Evolutionary conservation across 2,888 invertebrate species (phyloP), one percentile per base, ranked within the genome.

Genomic region (Drosophila rellima): DNA sequence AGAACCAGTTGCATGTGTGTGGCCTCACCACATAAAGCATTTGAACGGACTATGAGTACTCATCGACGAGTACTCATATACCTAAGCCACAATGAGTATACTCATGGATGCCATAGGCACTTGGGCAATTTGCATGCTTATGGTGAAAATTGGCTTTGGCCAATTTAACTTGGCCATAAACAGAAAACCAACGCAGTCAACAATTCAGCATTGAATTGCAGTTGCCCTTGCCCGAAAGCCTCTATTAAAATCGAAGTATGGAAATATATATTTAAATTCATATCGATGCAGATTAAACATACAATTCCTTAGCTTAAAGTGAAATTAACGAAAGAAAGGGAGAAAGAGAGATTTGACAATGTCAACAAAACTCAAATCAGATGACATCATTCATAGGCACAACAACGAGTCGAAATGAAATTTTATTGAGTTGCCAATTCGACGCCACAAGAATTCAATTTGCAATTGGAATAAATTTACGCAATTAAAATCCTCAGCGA

Each of bases 81-180:
- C 33, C 18, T 35, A 42, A 35, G 26, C 45, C 17, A 37, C 15
- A 10, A 54, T n/a, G 39, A 20, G 47, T 29, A 47, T 29, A 47
- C 40, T 26, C 33, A 33, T 20, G 35, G 45, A 20, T 52, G 66
- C 48, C 65, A 55, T 31, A 57, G 57, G 55, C 62, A 48, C 65
- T 76, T 73, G 37, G 39, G 64, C 73, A 72, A 80, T 80, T 80
- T 80, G 80, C 77, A 67, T 78, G 72, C 72, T 60, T 75, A 52
- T 71, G 80, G 68, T 39, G 66, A 80, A 72, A 78, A 80, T 80
- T 77, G 73, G 31, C 50, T 59, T 64, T 64, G 45, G 73, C 63
- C 78, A 80, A 80, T 78, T 78, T 77, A 64, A 73, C 52, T 29
- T 44, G 62, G 76, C 80, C 78, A 75, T 72, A 78, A 72, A 71